Percentiles rank a stretch among this genome's conserved stretches.
These are phyloP conservation scores for Sebastes schlegelii DNA, from an alignment of 2,113 vertebrate species.

Conservation along the genomic window DNA sequence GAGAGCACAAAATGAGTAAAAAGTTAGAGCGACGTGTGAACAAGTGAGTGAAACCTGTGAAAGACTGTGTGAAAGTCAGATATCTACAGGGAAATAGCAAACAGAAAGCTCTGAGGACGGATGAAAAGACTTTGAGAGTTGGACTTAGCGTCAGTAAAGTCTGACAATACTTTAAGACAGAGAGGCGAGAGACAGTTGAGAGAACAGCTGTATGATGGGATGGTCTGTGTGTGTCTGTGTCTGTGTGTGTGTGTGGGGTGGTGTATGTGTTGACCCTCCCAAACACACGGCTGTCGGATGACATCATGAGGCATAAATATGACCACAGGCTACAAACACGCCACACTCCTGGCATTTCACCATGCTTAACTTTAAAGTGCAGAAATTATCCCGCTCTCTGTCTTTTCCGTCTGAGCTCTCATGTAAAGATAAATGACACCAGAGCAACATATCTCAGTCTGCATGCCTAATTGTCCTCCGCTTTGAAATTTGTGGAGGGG, in stretches of 20 bases:
- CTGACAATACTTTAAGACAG: constrained; percentile 50
- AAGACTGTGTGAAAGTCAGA: constrained; percentile 61
- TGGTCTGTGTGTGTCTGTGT: constrained; percentile 21
- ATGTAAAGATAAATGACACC: constrained; percentile 30
- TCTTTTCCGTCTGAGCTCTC: constrained; percentile 23
- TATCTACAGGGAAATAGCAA: constrained; percentile 32
- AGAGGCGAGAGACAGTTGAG: constrained; percentile 41
- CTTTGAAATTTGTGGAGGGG: constrained; percentile 57
- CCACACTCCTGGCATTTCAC: constrained; percentile 60
- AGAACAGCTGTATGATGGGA: constrained; percentile 63
- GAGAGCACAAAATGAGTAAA: constrained; percentile 11
- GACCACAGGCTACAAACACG: constrained; percentile 71
- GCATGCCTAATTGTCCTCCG: constrained; percentile 59
- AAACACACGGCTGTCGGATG: constrained; percentile 72
- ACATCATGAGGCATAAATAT: constrained; percentile 81
- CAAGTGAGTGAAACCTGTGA: constrained; percentile 57
- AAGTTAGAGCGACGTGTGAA: constrained; percentile 31
- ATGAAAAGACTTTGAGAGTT: constrained; percentile 26
- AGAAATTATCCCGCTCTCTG: constrained; percentile 19
- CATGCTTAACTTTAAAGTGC: constrained; percentile 39
- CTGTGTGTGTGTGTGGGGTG: constrained; percentile 42
- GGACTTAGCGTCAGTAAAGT: constrained; percentile 46
- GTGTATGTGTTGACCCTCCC: constrained; percentile 69
- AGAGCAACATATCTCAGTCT: constrained; percentile 36
- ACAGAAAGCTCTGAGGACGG: constrained; percentile 28